Evolutionary conservation across 2,888 invertebrate species (phyloP).

Genomic region (Tetropium fuscum): DNA sequence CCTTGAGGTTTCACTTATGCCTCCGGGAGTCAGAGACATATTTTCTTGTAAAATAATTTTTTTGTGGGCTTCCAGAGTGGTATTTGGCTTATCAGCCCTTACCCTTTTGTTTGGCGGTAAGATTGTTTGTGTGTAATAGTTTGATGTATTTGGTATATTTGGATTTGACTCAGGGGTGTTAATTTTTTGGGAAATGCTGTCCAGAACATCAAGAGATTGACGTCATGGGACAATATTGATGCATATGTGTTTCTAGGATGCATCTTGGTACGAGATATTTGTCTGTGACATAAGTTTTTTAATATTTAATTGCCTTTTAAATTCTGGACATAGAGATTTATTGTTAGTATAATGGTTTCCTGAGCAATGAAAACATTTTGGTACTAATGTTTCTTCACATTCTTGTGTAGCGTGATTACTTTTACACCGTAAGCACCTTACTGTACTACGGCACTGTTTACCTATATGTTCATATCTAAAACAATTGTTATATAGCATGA

Average conservation of each 20-base stretch:
- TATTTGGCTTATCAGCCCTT: neutral
- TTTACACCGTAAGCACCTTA: neutral
- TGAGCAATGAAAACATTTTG: constrained; percentile 4
- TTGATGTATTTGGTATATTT: neutral
- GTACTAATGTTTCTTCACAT: neutral
- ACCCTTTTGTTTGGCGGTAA: neutral
- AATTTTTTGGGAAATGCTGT: neutral
- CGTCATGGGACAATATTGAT: neutral
- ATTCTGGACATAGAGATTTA: constrained; percentile 3
- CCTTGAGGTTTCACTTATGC: neutral
- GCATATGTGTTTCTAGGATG: neutral
- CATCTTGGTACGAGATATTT: constrained; percentile 15
- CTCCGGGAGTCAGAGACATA: neutral
- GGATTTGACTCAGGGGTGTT: neutral
- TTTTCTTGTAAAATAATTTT: neutral
- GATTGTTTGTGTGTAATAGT: neutral
- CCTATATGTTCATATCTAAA: constrained; percentile 13
- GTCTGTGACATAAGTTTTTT: constrained; percentile 11
- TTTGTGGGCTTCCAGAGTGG: neutral
- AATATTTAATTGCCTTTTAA: constrained; percentile 11
- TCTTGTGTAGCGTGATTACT: neutral
- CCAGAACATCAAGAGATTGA: neutral
- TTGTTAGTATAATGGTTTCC: constrained; percentile 7
- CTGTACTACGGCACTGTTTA: constrained; percentile 5
- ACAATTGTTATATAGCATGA: constrained; percentile 11